phyloP scores from a whole-genome alignment of 1,140 invertebrate genomes.

The Caenorhabditis inopinata region DNA sequence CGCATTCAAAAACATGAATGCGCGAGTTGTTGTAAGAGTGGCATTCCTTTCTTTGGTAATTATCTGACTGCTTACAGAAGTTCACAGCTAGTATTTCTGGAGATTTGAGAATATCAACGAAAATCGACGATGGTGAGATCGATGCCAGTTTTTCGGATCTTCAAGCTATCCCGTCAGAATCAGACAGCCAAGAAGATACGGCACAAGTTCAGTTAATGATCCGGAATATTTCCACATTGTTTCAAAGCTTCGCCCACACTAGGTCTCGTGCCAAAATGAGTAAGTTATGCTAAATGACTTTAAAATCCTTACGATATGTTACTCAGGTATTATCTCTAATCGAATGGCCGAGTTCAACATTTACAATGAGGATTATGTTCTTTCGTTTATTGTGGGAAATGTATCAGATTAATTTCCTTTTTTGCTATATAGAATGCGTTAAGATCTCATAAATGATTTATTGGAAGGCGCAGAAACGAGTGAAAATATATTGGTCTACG shows the following conservation, averaged over 20 bases:
- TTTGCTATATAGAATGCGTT: too few relatives aligned
- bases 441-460: too few relatives aligned
- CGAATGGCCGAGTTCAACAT: constrained; percentile 16
- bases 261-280: constrained; percentile 8
- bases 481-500: too few relatives aligned
- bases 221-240: background rate
- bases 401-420: background rate
- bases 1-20: constrained; percentile 2
- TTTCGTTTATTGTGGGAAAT: constrained; percentile 23
- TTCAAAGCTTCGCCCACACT: constrained; percentile 1
- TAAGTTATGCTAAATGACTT: background rate
- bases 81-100: background rate
- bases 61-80: background rate
- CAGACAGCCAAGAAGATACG: background rate
- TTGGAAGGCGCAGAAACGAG: too few relatives aligned
- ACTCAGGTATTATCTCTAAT: constrained; percentile 9
- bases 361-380: constrained; percentile 1
- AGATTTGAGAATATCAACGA: constrained; percentile 16
- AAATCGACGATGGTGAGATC: background rate
- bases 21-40: background rate
- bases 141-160: background rate
- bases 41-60: background rate
- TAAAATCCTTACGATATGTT: background rate
- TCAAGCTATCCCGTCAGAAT: background rate
- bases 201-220: background rate